These are phyloP conservation scores for Phymastichus coffea DNA, from an alignment of 1,140 invertebrate species.

Conservation along the genomic window DNA sequence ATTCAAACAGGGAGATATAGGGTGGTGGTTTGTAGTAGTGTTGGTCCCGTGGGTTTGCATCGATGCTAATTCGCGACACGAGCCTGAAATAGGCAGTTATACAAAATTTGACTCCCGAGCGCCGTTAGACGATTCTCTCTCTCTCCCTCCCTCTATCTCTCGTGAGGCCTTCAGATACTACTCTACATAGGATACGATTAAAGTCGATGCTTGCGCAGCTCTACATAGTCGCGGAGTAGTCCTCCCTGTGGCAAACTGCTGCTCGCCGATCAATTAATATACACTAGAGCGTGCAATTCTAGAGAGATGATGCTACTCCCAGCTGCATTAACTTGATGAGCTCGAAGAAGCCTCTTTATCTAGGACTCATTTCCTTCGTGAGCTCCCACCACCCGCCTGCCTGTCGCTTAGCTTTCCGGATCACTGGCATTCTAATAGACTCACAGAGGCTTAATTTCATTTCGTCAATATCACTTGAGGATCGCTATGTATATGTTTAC, in stretches of 20 bases:
- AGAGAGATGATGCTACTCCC: constrained; percentile 49
- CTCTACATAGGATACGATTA: too few species aligned
- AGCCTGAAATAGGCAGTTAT: too few species aligned
- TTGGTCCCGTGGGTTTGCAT: not conserved
- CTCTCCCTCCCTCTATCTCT: not conserved
- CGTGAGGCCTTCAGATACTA: not conserved
- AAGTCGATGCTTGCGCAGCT: too few species aligned
- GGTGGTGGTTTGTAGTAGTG: not conserved
- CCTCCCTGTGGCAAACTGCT: constrained; percentile 46
- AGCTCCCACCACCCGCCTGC: too few species aligned
- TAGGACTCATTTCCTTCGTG: constrained; percentile 29
- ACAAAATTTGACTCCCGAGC: not conserved
- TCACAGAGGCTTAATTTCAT: constrained; percentile 7
- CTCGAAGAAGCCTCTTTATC: constrained; percentile 37
- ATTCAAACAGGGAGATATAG: not conserved
- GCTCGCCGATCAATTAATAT: constrained; percentile 56
- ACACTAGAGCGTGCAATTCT: constrained; percentile 43
- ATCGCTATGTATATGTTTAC: too few species aligned
- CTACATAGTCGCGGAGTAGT: not conserved
- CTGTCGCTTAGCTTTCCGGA: constrained; percentile 6
- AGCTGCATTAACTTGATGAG: constrained; percentile 57
- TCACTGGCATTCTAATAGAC: constrained; percentile 2
- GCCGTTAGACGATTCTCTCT: too few species aligned
- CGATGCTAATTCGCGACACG: too few species aligned
- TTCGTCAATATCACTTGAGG: constrained; percentile 8